Conservation (phyloP, 2,797 vertebrate genomes). For the Halcyon smyrnensis region DNA sequence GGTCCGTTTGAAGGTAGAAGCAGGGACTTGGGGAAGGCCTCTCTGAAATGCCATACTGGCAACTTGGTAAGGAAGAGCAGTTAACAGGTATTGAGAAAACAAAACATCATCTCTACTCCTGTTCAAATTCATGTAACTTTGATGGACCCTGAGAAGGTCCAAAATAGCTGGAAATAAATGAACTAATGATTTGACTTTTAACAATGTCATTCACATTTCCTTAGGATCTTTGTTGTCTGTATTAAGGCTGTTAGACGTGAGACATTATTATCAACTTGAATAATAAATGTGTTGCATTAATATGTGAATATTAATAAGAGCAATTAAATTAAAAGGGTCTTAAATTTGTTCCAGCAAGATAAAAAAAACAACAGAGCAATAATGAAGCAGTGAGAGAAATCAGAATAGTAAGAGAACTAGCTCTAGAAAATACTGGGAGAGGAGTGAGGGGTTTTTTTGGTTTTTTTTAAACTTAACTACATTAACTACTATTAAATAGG, state of each 20-base stretch:
- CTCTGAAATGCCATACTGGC: background rate
- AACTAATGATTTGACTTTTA: slow-evolving; percentile 9
- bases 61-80: background rate
- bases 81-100: background rate
- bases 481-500: background rate
- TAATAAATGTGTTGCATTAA: slow-evolving; percentile 25
- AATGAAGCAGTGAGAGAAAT: background rate
- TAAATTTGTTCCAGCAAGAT: slow-evolving; percentile 41
- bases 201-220: slow-evolving; percentile 27
- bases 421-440: background rate
- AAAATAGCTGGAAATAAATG: background rate
- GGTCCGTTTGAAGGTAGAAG: background rate
- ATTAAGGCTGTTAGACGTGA: slow-evolving; percentile 24
- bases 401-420: background rate
- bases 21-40: background rate
- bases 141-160: background rate
- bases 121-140: background rate
- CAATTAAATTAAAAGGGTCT: slow-evolving; percentile 28
- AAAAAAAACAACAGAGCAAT: background rate
- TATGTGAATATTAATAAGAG: slow-evolving; percentile 53
- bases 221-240: background rate
- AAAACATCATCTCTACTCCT: background rate
- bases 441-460: background rate
- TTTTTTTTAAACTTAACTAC: background rate
- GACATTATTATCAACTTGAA: slow-evolving; percentile 32